These are phyloP conservation scores for Ernsta delagoae DNA, from an alignment of 2,888 invertebrate genomes.

Conservation along the genomic window DNA sequence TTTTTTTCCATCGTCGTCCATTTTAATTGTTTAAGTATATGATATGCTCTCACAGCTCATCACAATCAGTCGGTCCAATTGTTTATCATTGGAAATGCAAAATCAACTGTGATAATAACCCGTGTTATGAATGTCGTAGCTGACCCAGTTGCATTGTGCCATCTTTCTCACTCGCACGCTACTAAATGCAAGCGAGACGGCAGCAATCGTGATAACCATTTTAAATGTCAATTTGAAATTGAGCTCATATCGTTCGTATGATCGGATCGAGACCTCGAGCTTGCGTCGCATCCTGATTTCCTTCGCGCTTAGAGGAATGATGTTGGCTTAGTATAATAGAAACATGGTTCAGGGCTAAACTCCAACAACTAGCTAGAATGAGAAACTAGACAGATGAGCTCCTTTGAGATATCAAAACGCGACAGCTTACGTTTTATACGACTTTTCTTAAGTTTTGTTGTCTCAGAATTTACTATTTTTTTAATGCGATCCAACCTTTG, in stretches of 20 bases:
- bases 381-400: no score
- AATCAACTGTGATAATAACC: slow-evolving; percentile 24
- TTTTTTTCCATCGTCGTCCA: neutral
- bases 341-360: no score
- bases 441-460: no score
- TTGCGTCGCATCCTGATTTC: slow-evolving; percentile 13
- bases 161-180: slow-evolving; percentile 26
- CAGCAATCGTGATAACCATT: slow-evolving; percentile 24
- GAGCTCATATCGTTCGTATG: slow-evolving; percentile 19
- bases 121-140: slow-evolving; percentile 14
- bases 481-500: no score
- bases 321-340: neutral
- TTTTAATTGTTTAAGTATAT: neutral
- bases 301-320: slow-evolving; percentile 1
- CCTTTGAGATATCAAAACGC: no score
- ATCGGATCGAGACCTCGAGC: slow-evolving; percentile 22
- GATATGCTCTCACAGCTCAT: slow-evolving; percentile 2
- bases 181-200: slow-evolving; percentile 14
- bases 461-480: no score
- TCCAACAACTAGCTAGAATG: no score
- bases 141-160: slow-evolving; percentile 32
- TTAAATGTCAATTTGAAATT: slow-evolving; percentile 30
- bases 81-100: slow-evolving; percentile 28
- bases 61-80: slow-evolving; percentile 12
- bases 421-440: no score